These are phyloP conservation scores for Meiosimyza decipiens DNA, from an alignment of 2,888 invertebrate genomes.

Conservation along the genomic window DNA sequence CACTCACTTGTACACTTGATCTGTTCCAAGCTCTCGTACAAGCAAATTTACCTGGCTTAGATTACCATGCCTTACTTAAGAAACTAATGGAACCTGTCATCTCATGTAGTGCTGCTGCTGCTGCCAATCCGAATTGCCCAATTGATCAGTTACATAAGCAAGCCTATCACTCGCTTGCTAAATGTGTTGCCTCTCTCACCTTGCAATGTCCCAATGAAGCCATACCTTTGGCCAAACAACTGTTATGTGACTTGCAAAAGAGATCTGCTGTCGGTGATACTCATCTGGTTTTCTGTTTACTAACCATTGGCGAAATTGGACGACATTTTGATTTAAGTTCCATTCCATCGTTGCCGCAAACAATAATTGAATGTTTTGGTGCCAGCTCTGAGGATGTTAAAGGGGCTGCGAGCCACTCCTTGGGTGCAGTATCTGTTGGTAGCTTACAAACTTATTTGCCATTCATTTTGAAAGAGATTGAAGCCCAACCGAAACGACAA, in stretches of 20 bases:
- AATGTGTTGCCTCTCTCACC: conserved; percentile 94
- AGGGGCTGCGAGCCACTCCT: conserved; percentile 95
- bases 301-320: conserved; percentile 98
- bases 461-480: conserved; percentile 92
- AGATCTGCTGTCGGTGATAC: conserved; percentile 72
- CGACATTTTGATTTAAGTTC: conserved; percentile 87
- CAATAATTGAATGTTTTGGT: conserved; percentile 87
- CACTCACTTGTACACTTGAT: conserved; percentile 89
- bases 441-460: conserved; percentile 94
- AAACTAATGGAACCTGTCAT: conserved; percentile 80
- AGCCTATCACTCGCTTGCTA: conserved; percentile 95
- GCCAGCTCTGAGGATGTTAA: conserved; percentile 96
- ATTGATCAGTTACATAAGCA: conserved; percentile 73
- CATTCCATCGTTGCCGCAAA: conserved; percentile 79
- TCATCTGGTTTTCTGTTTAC: conserved; percentile 90
- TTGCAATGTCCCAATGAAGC: conserved; percentile 81
- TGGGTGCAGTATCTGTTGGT: conserved; percentile 96
- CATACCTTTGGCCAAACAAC: conserved; percentile 73
- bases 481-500: conserved; percentile 92
- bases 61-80: conserved; percentile 83
- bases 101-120: conserved; percentile 42
- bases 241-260: conserved; percentile 78
- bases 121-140: conserved; percentile 55
- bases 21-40: conserved; percentile 92
- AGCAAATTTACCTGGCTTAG: conserved; percentile 82